Conservation (phyloP, 2,113 vertebrate genomes). For the Prolemur simus region DNA sequence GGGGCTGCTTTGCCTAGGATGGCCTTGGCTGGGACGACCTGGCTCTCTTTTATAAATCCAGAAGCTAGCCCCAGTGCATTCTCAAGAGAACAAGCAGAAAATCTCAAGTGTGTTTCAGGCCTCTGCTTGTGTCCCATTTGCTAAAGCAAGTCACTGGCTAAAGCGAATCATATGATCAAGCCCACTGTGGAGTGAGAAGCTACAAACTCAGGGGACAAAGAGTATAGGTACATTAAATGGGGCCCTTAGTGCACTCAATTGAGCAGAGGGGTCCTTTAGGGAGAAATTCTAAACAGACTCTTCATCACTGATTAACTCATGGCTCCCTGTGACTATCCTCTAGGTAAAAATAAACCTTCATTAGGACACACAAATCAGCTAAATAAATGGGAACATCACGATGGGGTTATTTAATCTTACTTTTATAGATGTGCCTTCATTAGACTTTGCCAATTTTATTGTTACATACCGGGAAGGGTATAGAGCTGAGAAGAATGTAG, state of each 20-base stretch:
- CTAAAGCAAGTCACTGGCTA: background rate
- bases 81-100: background rate
- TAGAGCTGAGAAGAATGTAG: background rate
- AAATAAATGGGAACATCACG: slow-evolving; percentile 19
- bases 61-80: background rate
- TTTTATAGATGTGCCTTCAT: slow-evolving; percentile 13
- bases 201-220: background rate
- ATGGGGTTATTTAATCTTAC: slow-evolving; percentile 36
- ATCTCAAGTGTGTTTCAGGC: background rate
- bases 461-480: background rate
- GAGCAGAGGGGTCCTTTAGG: background rate
- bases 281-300: slow-evolving; percentile 21
- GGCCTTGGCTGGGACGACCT: background rate
- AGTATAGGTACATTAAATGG: background rate
- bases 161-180: background rate
- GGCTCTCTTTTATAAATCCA: background rate
- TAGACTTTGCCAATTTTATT: slow-evolving; percentile 37
- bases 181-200: background rate
- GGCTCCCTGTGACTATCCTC: background rate
- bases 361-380: background rate
- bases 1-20: background rate
- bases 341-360: background rate
- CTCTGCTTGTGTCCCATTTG: background rate
- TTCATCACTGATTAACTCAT: background rate
- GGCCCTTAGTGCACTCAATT: background rate